Percentiles rank a stretch among this genome's conserved stretches.
These are phyloP conservation scores for Drosophila prostipennis DNA, from an alignment of 2,888 invertebrate species.

Conservation along the genomic window DNA sequence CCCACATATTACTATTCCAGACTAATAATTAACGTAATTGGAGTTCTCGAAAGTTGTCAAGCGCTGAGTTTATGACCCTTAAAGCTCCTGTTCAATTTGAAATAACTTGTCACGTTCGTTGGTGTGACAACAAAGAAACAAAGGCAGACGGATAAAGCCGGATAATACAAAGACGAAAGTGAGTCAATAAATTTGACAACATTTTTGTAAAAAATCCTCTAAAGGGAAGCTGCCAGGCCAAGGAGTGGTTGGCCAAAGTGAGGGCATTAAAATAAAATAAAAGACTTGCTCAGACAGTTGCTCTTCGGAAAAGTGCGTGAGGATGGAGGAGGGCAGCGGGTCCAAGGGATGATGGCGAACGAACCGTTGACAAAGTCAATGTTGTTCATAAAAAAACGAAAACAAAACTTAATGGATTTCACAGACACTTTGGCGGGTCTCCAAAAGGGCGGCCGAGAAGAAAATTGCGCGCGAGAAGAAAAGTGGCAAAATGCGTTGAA, in stretches of 20 bases:
- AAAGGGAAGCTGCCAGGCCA: constrained; percentile 1
- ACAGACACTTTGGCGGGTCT: constrained; percentile 67
- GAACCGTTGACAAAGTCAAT: constrained; percentile 58
- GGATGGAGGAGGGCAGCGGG: background rate
- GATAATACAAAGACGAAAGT: constrained; percentile 49
- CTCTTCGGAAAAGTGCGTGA: constrained; percentile 24
- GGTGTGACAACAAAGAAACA: constrained; percentile 15
- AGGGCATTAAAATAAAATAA: constrained; percentile 33
- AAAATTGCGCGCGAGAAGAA: constrained; percentile 51
- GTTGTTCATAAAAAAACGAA: constrained; percentile 44
- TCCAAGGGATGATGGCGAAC: constrained; percentile 15
- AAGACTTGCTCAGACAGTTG: constrained; percentile 47
- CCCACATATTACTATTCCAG: constrained; percentile 14
- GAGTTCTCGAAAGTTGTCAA: constrained; percentile 31
- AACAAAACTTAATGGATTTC: constrained; percentile 73
- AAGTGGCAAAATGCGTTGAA: constrained; percentile 53
- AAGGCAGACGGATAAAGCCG: constrained; percentile 17
- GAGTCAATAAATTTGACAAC: constrained; percentile 61
- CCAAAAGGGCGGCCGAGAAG: constrained; percentile 62
- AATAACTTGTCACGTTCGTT: constrained; percentile 26
- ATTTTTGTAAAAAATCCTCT: constrained; percentile 32
- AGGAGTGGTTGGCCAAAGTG: constrained; percentile 22
- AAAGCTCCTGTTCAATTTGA: constrained; percentile 22
- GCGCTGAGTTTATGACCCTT: constrained; percentile 28
- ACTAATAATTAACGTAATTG: constrained; percentile 37